Base-by-base conservation (phyloP, 2,888 invertebrate species). In the Stratiomys singularior region DNA sequence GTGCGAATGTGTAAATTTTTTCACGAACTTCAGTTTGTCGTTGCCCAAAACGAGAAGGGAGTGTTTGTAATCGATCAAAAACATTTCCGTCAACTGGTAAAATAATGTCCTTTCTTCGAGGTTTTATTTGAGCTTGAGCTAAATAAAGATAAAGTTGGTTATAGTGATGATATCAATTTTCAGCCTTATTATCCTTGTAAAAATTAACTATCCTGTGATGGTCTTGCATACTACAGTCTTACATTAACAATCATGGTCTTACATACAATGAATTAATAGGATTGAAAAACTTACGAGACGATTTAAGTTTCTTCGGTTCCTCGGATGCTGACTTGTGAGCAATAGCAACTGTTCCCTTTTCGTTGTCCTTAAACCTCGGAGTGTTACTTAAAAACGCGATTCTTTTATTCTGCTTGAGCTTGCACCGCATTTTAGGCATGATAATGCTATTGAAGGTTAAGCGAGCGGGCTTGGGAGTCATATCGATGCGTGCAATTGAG, bases 321-420 rank as follows among this genome's bases (percentile, higher is more conserved):
- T 64, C 11, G 5, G 64, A 30, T 25, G 13, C 28, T 15, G 1
- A 15, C 3, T 15, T 30, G 1, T 30, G 37, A n/a, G 25, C 21
- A 9, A 18, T 1, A 30, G 15, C 44, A 3, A 46, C n/a, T 18
- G 60, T 15, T 7, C 11, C 11, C n/a, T 23, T 25, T 15, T 47
- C 47, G 1, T 71, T 52, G 56, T 77, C 78, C 23, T 78, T 74
- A 44, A 72, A 80, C 60, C 80, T 71, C 7, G 76, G 78, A 0
- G 56, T 23, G 46, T 37, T 47, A 46, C 80, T 80, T 37, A 78
- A 52, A 44, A 80, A 80, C 15, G 76, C 78, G n/a, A 80, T 60
- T 21, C 67, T 11, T 44, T 66, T 76, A 60, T 78, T 80, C 9
- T 52, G 52, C 37, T 44, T 77, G 23, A 76, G n/a, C 37, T 76